phyloP scores from a whole-genome alignment of 2,113 vertebrate species.

The Halichoerus grypus region DNA sequence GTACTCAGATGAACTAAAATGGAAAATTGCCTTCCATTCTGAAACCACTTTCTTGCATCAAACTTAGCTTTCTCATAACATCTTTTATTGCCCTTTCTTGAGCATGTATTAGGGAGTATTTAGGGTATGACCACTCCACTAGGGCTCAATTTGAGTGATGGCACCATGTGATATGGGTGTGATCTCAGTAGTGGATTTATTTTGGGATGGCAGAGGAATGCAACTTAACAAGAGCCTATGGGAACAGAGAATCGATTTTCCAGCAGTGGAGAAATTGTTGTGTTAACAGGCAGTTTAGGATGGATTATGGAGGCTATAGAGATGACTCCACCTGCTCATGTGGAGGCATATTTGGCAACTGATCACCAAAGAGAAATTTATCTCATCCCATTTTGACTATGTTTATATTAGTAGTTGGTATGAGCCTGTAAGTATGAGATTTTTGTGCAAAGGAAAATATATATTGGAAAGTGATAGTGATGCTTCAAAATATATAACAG shows the following conservation, averaged over 20 bases:
- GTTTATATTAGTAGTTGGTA: background rate
- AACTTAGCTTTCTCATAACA: background rate
- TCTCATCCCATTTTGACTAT: slow-evolving; percentile 24
- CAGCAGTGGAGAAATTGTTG: background rate
- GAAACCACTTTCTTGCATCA: background rate
- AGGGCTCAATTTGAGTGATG: slow-evolving; percentile 46
- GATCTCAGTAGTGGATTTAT: slow-evolving; percentile 52
- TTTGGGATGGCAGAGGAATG: slow-evolving; percentile 9
- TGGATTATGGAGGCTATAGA: background rate
- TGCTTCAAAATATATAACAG: background rate
- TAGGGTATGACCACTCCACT: background rate
- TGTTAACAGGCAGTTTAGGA: background rate
- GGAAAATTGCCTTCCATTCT: background rate
- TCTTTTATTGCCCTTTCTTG: background rate
- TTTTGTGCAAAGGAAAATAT: background rate
- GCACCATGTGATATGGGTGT: slow-evolving; percentile 6
- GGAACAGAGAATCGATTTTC: slow-evolving; percentile 42
- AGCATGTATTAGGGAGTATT: background rate
- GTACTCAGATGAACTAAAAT: slow-evolving; percentile 34
- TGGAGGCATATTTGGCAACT: slow-evolving; percentile 33
- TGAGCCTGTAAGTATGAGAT: background rate
- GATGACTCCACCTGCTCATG: background rate
- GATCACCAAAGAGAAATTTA: slow-evolving; percentile 40
- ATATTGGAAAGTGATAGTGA: background rate
- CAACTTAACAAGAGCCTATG: background rate